Percentiles rank a stretch among this genome's conserved stretches.
Conservation (phyloP, 2,797 vertebrate genomes). For the Chaetophractus vellerosus region DNA sequence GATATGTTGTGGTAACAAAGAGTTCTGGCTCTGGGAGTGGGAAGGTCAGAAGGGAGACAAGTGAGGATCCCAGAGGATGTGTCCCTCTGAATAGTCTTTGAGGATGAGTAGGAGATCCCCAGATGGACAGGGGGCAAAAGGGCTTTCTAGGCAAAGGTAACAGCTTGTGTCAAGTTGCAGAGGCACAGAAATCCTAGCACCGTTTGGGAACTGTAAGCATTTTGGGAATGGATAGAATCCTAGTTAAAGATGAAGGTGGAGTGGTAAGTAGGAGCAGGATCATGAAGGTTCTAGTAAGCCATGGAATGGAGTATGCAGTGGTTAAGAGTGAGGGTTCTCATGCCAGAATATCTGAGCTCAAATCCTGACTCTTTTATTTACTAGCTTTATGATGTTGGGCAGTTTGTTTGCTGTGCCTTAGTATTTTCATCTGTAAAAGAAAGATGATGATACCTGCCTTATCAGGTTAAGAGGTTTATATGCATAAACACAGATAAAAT, state of each 20-base stretch:
- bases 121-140: not conserved
- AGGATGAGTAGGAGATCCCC: not conserved
- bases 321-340: not conserved
- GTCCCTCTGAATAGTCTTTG: not conserved
- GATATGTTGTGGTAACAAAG: not conserved
- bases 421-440: constrained; percentile 12
- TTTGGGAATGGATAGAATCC: not conserved
- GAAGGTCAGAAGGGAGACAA: not conserved
- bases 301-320: not conserved
- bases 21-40: not conserved
- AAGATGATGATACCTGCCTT: not conserved
- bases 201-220: not conserved
- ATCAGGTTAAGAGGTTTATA: not conserved
- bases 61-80: not conserved
- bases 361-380: not conserved
- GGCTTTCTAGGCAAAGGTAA: not conserved
- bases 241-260: not conserved
- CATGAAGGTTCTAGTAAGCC: not conserved
- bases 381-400: not conserved
- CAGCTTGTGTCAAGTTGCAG: not conserved
- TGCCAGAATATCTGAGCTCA: not conserved
- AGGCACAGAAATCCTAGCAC: not conserved
- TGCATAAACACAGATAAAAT: not conserved
- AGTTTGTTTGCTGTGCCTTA: not conserved
- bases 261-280: not conserved